These are phyloP conservation scores for Philantomba maxwellii DNA, from an alignment of 2,113 vertebrate species.

Conservation along the genomic window DNA sequence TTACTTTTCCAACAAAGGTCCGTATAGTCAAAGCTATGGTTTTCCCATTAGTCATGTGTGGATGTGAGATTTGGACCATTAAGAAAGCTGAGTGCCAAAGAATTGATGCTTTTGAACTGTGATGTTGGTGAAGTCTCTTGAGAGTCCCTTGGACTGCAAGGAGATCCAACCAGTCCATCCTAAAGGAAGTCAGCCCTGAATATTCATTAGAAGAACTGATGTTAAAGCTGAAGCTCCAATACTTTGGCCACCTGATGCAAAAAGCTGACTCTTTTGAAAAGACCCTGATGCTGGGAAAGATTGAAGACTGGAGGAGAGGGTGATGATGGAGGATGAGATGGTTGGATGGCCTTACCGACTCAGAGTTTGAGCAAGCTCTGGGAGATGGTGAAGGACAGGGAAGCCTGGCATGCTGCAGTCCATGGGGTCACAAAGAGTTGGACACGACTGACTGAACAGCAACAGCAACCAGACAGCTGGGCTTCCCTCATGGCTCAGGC, in stretches of 20 bases:
- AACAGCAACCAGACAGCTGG: not conserved
- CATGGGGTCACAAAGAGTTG: not conserved
- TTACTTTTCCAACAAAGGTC: not conserved
- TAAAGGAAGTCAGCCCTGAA: not conserved
- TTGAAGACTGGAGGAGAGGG: not conserved
- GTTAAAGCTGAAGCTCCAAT: not conserved
- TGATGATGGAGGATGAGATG: not conserved
- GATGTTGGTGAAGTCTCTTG: not conserved
- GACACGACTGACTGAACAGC: fast-evolving
- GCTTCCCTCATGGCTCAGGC: not conserved
- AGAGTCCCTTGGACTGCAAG: not conserved
- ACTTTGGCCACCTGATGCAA: not conserved
- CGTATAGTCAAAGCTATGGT: not conserved
- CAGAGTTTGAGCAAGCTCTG: not conserved
- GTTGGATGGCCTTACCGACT: not conserved
- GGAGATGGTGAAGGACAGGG: not conserved
- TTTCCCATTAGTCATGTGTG: not conserved
- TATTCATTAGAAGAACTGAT: not conserved
- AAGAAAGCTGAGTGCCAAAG: not conserved
- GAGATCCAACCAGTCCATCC: not conserved
- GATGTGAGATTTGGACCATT: not conserved
- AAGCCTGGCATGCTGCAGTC: not conserved
- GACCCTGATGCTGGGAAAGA: not conserved
- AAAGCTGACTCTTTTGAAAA: not conserved
- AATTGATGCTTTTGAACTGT: not conserved